Conservation (phyloP, 2,113 vertebrate genomes). For the Pardalotus punctatus region DNA sequence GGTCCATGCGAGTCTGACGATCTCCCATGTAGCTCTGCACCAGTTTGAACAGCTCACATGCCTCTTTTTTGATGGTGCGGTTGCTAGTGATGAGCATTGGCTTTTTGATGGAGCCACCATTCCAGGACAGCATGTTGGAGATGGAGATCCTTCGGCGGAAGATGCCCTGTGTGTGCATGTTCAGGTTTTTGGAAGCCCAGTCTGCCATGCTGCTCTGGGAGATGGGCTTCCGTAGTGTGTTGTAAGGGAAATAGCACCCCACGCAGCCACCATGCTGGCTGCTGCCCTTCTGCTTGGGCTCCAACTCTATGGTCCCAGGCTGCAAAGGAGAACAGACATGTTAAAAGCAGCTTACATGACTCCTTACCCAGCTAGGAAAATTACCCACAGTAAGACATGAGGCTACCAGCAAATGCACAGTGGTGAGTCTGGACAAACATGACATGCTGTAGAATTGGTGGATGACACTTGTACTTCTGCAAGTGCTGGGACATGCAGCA, state of each 20-base stretch:
- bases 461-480: neutral
- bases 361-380: neutral
- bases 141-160: slow-evolving; percentile 88
- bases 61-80: slow-evolving; percentile 84
- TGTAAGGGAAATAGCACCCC: slow-evolving; percentile 76
- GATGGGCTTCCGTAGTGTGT: slow-evolving; percentile 80
- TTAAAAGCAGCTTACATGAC: neutral
- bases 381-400: neutral
- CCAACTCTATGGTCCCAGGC: slow-evolving; percentile 72
- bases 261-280: slow-evolving; percentile 52
- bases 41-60: slow-evolving; percentile 90
- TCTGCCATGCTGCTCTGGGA: slow-evolving; percentile 85
- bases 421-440: neutral
- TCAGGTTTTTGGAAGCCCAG: slow-evolving; percentile 92
- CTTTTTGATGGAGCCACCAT: slow-evolving; percentile 86
- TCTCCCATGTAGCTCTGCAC: slow-evolving; percentile 94
- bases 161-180: slow-evolving; percentile 90
- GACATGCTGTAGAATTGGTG: neutral
- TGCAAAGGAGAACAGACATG: slow-evolving; percentile 39
- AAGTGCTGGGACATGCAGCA: neutral
- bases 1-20: slow-evolving; percentile 84
- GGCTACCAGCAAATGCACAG: neutral
- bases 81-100: slow-evolving; percentile 91
- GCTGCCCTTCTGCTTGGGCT: slow-evolving; percentile 72
- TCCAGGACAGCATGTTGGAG: slow-evolving; percentile 92